Base-by-base conservation (phyloP, 2,888 invertebrate species). In the Dolomedes plantarius region DNA sequence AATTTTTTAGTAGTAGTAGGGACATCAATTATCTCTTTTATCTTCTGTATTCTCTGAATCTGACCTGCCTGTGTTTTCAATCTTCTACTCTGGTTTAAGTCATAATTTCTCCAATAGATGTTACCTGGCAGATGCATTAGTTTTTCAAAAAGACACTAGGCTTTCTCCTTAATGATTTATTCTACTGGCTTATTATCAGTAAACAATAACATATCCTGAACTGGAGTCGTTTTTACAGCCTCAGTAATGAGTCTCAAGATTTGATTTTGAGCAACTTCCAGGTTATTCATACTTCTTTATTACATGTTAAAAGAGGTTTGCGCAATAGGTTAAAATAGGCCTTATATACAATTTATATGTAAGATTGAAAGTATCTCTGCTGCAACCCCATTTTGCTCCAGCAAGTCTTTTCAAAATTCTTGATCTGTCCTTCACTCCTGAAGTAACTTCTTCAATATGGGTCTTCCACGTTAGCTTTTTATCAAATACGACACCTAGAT, bases 161-260 rank as follows among this genome's bases (percentile, higher is more conserved):
- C 68, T 9, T 68, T 68, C 19, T 68, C n/a, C 0, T 68, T 13
- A 39, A 29, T 0, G 68, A 68, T 16, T 0, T 32, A 68, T 39
- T 68, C 36, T 19, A 1, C 5, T 11, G 32, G 32, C 68, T 0
- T 32, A 23, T 68, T 68, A 16, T 32, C n/a, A 16, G 32, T 68
- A 68, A 68, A 68, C n/a, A 68, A 32, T 2, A n/a, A 68, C n/a
- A n/a, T 68, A 36, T 68, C 2, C 16, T 68, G 31, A 16, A 68
- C 68, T 68, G 32, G 36, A n/a, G 68, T 68, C 19, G 32, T 5
- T 65, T 65, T 65, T 13, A 65, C 28, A 23, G 65, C 27, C 9
- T 9, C 65, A 16, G 27, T 23, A 29, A 65, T 65, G 5, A 65
- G 27, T 65, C 65, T 23, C 27, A 6, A 27, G 3, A 23, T 23